A percentile compares a stretch with the other conserved stretches of the same genome.
Evolutionary conservation across 2,797 vertebrate species (phyloP).

Genomic region (Cynopterus sphinx): DNA sequence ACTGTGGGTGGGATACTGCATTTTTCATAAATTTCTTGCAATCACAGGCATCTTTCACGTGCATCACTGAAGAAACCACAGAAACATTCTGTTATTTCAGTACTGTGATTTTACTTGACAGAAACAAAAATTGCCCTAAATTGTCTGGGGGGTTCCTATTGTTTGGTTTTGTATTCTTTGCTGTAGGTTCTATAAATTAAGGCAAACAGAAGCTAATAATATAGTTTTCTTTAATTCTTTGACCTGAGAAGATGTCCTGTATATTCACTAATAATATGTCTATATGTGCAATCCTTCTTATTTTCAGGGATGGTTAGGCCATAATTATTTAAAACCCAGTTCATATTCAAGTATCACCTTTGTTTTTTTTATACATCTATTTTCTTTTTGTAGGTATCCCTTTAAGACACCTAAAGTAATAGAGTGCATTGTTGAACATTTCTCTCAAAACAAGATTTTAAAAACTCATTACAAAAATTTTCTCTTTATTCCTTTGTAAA

Average conservation of each 20-base stretch:
- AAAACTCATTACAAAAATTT: constrained; percentile 34
- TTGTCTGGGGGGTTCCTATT: background rate
- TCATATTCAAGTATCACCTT: background rate
- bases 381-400: background rate
- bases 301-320: background rate
- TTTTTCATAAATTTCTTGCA: constrained; percentile 28
- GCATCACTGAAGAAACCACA: constrained; percentile 11
- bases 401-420: constrained; percentile 39
- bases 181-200: constrained; percentile 35
- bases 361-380: constrained; percentile 2
- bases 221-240: constrained; percentile 11
- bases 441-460: constrained; percentile 45
- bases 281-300: background rate
- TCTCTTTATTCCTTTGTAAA: constrained; percentile 54
- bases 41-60: background rate
- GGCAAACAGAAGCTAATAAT: background rate
- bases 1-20: background rate
- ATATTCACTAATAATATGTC: constrained; percentile 43
- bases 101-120: constrained; percentile 16
- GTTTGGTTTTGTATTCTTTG: constrained; percentile 32
- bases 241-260: background rate
- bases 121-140: background rate
- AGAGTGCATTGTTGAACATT: background rate
- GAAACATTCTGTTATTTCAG: background rate
- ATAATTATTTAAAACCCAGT: background rate